Base-by-base conservation (phyloP, 2,888 invertebrate genomes). In the Mactromeris polynyma region DNA sequence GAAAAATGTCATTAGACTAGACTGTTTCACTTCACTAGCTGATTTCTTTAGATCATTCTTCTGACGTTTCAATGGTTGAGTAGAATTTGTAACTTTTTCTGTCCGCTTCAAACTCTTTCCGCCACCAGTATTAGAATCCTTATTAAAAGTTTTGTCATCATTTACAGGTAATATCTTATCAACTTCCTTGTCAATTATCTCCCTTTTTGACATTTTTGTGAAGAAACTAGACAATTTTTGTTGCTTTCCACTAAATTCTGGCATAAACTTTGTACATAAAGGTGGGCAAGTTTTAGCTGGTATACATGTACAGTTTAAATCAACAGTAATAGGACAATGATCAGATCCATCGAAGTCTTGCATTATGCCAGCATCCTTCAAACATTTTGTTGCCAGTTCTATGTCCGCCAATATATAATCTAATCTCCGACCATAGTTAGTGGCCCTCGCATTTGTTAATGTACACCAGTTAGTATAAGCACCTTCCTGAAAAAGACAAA, bases 401-500 rank as follows among this genome's bases (percentile, higher is more conserved):
- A 89, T 87, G 91, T 97, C 96, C 7, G 95, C 94, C 38, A 97
- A 92, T 40, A 97, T 97, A 92, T 97, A 97, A 94, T 97, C 97
- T 46, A 97, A 96, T 51, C 97, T 94, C 11, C 97, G 96, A 7
- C 97, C 97, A 93, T 96, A 97, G 94, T 97, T 97, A 11, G 97
- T 97, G 26, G 95, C 94, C 73, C 97, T 93, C 4, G 97, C 97
- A 78, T 96, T 96, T 0, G 96, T 96, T 51, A 94, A 89, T 0
- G 97, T 97, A 87, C 96, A 96, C 97, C 97, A 97, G 93, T 97
- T 97, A 6, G 97, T 97, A 93, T 95, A 97, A 2, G 97, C 97
- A 42, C 96, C 95, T 64, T 93, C 92, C 89, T 92, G 79, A 58
- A 90, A 69, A 26, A 11, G 26, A 64, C 46, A 46, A 64, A 1